Conservation (phyloP, 2,888 invertebrate species). For the Phaedon cochleariae region DNA sequence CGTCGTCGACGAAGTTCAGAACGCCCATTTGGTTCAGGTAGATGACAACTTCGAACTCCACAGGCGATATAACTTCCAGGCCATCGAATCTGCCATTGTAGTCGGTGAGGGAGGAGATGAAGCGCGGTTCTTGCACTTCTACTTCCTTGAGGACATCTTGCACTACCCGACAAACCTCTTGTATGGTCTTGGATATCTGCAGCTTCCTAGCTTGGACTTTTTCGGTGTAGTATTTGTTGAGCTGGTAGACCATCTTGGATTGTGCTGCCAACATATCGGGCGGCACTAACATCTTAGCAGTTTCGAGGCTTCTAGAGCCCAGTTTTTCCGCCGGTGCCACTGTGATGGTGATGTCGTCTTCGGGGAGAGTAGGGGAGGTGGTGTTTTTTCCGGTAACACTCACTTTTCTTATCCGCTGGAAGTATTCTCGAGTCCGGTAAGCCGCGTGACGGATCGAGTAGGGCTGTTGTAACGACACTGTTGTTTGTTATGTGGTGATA, state of each 20-base stretch:
- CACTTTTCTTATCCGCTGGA: conserved; percentile 24
- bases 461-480: conserved; percentile 54
- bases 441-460: conserved; percentile 54
- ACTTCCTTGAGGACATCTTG: conserved; percentile 86
- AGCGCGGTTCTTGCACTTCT: conserved; percentile 83
- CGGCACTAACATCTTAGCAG: conserved; percentile 82
- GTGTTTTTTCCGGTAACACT: conserved; percentile 30
- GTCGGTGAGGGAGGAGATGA: conserved; percentile 80
- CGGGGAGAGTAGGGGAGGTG: conserved; percentile 30
- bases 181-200: conserved; percentile 75
- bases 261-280: conserved; percentile 94
- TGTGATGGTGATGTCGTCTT: conserved; percentile 42
- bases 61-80: conserved; percentile 78
- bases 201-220: conserved; percentile 77
- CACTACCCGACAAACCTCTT: conserved; percentile 81
- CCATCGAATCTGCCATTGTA: conserved; percentile 81
- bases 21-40: conserved; percentile 91
- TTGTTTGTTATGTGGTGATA: conserved; percentile 33
- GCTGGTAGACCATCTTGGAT: conserved; percentile 92
- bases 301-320: conserved; percentile 52
- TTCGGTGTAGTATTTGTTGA: conserved; percentile 82
- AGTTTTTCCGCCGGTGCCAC: conserved; percentile 52
- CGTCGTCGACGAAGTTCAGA: conserved; percentile 89
- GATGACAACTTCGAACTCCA: conserved; percentile 83
- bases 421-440: conserved; percentile 16